phyloP scores from a whole-genome alignment of 2,888 invertebrate genomes.

The Dione juno region DNA sequence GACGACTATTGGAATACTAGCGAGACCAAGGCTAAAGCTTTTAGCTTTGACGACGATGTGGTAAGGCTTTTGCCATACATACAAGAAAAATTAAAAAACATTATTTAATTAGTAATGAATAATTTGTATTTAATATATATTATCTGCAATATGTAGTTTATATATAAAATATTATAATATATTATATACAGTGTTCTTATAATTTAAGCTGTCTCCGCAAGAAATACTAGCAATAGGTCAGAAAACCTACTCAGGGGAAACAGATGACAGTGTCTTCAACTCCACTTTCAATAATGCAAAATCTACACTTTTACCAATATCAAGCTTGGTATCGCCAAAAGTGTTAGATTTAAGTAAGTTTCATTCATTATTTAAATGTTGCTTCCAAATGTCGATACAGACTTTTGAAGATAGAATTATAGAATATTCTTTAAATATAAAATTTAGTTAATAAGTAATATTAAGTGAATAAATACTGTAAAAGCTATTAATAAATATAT shows the following conservation, averaged over 20 bases:
- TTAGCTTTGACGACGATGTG: slow-evolving; percentile 91
- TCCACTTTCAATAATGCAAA: slow-evolving; percentile 59
- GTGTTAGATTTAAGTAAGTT: slow-evolving; percentile 75
- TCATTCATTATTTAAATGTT: neutral
- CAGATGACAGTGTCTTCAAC: slow-evolving; percentile 62
- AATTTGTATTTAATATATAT: too few species aligned
- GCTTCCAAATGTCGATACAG: too few species aligned
- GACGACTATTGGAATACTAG: slow-evolving; percentile 91
- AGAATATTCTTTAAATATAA: too few species aligned
- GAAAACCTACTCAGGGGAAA: slow-evolving; percentile 60
- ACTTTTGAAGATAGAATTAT: too few species aligned
- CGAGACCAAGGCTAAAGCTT: slow-evolving; percentile 87
- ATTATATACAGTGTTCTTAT: neutral
- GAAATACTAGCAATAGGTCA: slow-evolving; percentile 80
- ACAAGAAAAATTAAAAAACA: neutral
- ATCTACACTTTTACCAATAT: slow-evolving; percentile 65
- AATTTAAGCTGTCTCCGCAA: slow-evolving; percentile 69
- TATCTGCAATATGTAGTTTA: neutral
- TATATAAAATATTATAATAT: neutral
- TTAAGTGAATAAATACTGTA: too few species aligned
- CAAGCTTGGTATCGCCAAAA: slow-evolving; percentile 71
- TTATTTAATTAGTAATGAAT: too few species aligned
- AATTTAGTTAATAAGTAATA: too few species aligned
- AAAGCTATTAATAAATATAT: too few species aligned
- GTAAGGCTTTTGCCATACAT: slow-evolving; percentile 63